A percentile compares a stretch with the other conserved stretches of the same genome.
phyloP scores from a whole-genome alignment of 2,888 invertebrate species.

The Limnephilus marmoratus region DNA sequence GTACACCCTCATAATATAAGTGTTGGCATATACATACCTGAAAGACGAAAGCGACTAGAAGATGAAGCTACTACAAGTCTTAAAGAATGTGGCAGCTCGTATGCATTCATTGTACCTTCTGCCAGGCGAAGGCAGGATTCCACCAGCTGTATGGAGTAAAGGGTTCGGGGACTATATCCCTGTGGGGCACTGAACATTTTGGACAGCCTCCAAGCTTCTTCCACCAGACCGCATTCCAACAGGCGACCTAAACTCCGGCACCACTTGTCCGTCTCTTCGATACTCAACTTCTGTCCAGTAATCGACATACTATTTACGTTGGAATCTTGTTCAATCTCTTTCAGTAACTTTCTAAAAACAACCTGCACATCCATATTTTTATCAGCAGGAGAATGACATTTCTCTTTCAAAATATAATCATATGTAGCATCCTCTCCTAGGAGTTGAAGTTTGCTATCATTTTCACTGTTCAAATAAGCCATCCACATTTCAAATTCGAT shows the following conservation, averaged over 20 bases:
- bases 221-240: constrained; percentile 78
- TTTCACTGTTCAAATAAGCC: constrained; percentile 72
- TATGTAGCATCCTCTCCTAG: constrained; percentile 51
- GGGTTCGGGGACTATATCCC: constrained; percentile 71
- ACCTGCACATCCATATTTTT: neutral
- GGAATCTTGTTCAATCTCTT: constrained; percentile 74
- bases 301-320: constrained; percentile 69
- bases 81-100: constrained; percentile 68
- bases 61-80: constrained; percentile 50
- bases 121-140: constrained; percentile 81
- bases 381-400: neutral
- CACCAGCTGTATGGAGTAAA: constrained; percentile 78
- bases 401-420: constrained; percentile 59
- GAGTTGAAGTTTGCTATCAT: constrained; percentile 66
- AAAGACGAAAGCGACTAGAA: constrained; percentile 70
- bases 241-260: constrained; percentile 76
- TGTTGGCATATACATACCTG: constrained; percentile 36
- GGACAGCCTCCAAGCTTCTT: constrained; percentile 79
- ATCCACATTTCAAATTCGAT: constrained; percentile 76
- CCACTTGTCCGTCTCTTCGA: constrained; percentile 73
- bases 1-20: neutral
- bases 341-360: constrained; percentile 71
- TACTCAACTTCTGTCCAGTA: constrained; percentile 70
- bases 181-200: constrained; percentile 76
- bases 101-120: constrained; percentile 80